A percentile compares a stretch with the other conserved stretches of the same genome.
phyloP scores from a whole-genome alignment of 2,888 invertebrate species.

The Himalopsyche anomala region DNA sequence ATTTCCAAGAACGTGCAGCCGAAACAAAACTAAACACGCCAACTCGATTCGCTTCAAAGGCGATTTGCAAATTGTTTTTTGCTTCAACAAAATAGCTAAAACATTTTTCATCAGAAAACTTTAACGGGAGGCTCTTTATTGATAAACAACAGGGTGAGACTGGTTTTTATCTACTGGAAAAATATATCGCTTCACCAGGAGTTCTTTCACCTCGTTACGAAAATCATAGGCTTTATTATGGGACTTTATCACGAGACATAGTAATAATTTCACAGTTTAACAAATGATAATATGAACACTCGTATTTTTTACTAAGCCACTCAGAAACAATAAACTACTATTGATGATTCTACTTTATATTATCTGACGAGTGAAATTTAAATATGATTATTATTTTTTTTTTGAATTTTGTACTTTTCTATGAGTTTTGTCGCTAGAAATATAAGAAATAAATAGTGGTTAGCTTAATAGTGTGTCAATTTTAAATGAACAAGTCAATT shows the following conservation, averaged over 20 bases:
- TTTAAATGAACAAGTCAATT: too few relatives aligned
- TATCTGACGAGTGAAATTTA: too few relatives aligned
- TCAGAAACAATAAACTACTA: too few relatives aligned
- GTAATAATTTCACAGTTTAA: background rate
- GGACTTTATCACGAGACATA: background rate
- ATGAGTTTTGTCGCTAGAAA: too few relatives aligned
- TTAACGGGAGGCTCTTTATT: background rate
- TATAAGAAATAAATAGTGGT: too few relatives aligned
- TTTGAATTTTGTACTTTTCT: too few relatives aligned
- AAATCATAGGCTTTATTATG: background rate
- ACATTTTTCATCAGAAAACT: conserved; percentile 14
- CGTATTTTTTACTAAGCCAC: too few relatives aligned
- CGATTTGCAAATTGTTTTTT: conserved; percentile 13
- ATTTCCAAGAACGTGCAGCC: conserved; percentile 11
- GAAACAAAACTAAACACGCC: background rate
- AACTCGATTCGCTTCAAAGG: background rate
- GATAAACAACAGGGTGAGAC: background rate
- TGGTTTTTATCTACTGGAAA: background rate
- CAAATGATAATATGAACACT: background rate
- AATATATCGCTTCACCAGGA: background rate
- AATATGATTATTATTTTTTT: too few relatives aligned
- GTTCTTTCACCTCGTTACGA: background rate
- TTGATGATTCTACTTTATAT: too few relatives aligned
- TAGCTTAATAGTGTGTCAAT: too few relatives aligned
- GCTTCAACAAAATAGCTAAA: conserved; percentile 7